phyloP scores from a whole-genome alignment of 2,797 vertebrate species.

The Neoniphon sammara region DNA sequence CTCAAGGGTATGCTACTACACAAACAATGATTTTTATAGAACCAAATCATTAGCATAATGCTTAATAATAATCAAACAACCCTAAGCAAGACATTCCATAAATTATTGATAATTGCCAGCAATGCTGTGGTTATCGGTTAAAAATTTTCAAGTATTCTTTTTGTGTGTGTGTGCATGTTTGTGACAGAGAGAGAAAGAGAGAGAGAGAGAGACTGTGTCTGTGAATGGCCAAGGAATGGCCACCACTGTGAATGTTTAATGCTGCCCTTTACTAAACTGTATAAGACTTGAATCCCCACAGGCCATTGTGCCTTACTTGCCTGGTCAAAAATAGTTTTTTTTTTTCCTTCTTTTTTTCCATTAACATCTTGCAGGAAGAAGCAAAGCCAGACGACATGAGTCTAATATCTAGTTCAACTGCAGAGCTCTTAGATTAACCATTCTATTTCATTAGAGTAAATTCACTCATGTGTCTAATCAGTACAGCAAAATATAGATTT shows the following conservation, averaged over 20 bases:
- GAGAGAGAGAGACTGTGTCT: too few relatives aligned
- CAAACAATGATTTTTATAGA: slow-evolving; percentile 41
- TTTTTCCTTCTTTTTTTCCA: too few relatives aligned
- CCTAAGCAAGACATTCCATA: slow-evolving; percentile 45
- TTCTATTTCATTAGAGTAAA: slow-evolving; percentile 18
- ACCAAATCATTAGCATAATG: slow-evolving; percentile 47
- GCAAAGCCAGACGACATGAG: slow-evolving; percentile 21
- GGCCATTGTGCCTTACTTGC: background rate
- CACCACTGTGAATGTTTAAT: background rate
- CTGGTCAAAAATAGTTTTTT: slow-evolving; percentile 13
- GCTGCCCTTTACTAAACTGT: slow-evolving; percentile 16
- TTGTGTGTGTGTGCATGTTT: background rate
- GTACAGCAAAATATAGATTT: slow-evolving; percentile 50
- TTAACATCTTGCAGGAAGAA: slow-evolving; percentile 8
- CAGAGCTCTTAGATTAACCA: slow-evolving; percentile 10
- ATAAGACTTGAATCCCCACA: background rate
- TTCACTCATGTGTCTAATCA: background rate
- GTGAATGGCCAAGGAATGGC: too few relatives aligned
- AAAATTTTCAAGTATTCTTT: too few relatives aligned
- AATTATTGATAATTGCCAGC: slow-evolving; percentile 51
- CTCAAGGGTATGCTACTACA: slow-evolving; percentile 41
- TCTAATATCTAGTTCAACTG: slow-evolving; percentile 33
- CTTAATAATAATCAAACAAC: slow-evolving; percentile 52
- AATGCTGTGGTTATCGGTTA: slow-evolving; percentile 4
- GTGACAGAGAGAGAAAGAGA: background rate